Conservation (phyloP, 2,113 vertebrate species). For the Sebastes schlegelii region DNA sequence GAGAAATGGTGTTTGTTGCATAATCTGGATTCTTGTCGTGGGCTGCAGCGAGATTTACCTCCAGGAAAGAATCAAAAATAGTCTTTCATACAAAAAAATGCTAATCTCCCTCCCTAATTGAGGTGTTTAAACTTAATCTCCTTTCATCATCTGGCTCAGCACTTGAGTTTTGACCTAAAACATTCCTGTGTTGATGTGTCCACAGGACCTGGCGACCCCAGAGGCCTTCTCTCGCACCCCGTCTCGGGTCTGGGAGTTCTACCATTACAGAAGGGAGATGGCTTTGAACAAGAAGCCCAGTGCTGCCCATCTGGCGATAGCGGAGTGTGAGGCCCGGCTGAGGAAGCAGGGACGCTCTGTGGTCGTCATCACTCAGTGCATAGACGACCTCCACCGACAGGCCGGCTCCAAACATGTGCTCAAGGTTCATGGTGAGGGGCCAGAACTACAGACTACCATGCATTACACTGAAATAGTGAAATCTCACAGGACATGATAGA, state of each 20-base stretch:
- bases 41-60: conserved; percentile 23
- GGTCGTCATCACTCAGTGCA: conserved; percentile 94
- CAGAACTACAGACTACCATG: not conserved
- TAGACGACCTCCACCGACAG: conserved; percentile 92
- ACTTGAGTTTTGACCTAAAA: conserved; percentile 15
- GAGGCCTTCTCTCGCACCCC: conserved; percentile 92
- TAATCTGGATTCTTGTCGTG: conserved; percentile 33
- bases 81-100: conserved; percentile 1
- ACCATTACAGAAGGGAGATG: conserved; percentile 93
- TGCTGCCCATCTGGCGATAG: conserved; percentile 89
- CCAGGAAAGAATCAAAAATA: conserved; percentile 6
- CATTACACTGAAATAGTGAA: not conserved
- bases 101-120: conserved; percentile 5
- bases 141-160: not conserved
- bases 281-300: conserved; percentile 88
- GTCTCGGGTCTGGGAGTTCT: conserved; percentile 97
- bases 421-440: conserved; percentile 91
- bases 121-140: not conserved
- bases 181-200: not conserved
- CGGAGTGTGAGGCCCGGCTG: conserved; percentile 90
- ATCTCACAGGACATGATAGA: not conserved
- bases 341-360: conserved; percentile 89
- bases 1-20: conserved; percentile 27
- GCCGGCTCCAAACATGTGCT: conserved; percentile 93
- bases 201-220: conserved; percentile 92